A percentile compares a stretch with the other conserved stretches of the same genome.
These are phyloP conservation scores for Archips crataeganus DNA, from an alignment of 2,888 invertebrate species.

Conservation along the genomic window DNA sequence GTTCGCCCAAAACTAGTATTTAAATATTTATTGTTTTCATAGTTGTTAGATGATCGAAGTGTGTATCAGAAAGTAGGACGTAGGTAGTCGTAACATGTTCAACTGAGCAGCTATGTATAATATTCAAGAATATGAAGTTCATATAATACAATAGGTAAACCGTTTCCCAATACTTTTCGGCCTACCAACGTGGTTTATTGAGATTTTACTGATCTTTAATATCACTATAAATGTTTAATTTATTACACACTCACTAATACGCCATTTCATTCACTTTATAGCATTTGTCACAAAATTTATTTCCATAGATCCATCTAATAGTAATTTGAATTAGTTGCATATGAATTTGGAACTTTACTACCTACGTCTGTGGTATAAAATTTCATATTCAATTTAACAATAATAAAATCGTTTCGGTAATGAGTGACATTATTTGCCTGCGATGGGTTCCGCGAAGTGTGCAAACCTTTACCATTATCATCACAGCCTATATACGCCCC, in stretches of 20 bases:
- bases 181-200: conserved; percentile 68
- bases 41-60: no score
- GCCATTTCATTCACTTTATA: conserved; percentile 78
- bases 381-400: conserved; percentile 33
- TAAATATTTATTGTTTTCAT: no score
- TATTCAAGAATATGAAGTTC: conserved; percentile 19
- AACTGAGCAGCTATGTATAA: not conserved
- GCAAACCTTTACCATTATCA: not conserved
- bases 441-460: conserved; percentile 9
- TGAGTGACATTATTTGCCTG: not conserved
- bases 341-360: conserved; percentile 52
- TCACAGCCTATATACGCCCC: no score
- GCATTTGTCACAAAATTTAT: conserved; percentile 72
- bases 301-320: conserved; percentile 66
- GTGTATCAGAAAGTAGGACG: not conserved
- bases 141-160: conserved; percentile 23
- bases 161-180: conserved; percentile 66
- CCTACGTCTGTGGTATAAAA: conserved; percentile 34
- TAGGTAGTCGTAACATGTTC: not conserved
- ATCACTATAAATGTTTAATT: conserved; percentile 79
- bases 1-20: no score
- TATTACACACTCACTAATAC: conserved; percentile 74
- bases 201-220: conserved; percentile 79
- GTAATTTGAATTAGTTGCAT: conserved; percentile 76
- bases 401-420: conserved; percentile 15